Percentiles rank a stretch among this genome's conserved stretches.
These are phyloP conservation scores for Rhagophthalmus giganteus DNA, from an alignment of 2,888 invertebrate species.

Conservation along the genomic window DNA sequence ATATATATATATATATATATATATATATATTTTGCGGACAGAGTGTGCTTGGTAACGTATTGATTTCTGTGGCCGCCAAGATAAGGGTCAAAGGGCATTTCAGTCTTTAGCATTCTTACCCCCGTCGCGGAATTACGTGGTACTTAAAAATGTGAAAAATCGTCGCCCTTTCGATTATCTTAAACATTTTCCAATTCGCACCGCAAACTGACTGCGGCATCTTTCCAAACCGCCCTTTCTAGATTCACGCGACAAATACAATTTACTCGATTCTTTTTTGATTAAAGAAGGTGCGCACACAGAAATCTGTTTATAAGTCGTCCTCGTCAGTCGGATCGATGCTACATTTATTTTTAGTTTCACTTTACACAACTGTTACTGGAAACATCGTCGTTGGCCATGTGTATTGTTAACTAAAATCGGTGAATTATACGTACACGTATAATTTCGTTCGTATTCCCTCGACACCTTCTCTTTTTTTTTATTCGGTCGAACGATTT, in stretches of 20 bases:
- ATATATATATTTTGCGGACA: slow-evolving; percentile 46
- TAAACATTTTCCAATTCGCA: no score
- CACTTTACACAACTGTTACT: slow-evolving; percentile 36
- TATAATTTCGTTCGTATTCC: slow-evolving; percentile 1
- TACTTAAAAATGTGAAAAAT: background rate
- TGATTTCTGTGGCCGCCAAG: slow-evolving; percentile 54
- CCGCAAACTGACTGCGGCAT: no score
- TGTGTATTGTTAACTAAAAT: no score
- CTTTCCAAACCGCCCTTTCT: no score
- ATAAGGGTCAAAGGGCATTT: slow-evolving; percentile 54
- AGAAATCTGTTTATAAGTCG: slow-evolving; percentile 32
- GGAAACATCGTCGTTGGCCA: slow-evolving; percentile 24
- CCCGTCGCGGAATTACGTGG: slow-evolving; percentile 5
- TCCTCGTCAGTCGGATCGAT: slow-evolving; percentile 36
- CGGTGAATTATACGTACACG: no score
- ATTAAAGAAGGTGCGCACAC: slow-evolving; percentile 30
- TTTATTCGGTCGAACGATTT: slow-evolving; percentile 1
- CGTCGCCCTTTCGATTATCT: background rate
- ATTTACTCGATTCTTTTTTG: no score
- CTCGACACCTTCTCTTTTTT: background rate
- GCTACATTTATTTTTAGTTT: slow-evolving; percentile 41
- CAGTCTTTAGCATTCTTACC: slow-evolving; percentile 34
- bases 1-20: slow-evolving; percentile 39
- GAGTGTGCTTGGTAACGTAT: slow-evolving; percentile 49
- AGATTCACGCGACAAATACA: no score